Percentiles rank a stretch among this genome's conserved stretches.
Evolutionary conservation across 2,888 invertebrate species (phyloP).

Genomic region (Pammene aurita): DNA sequence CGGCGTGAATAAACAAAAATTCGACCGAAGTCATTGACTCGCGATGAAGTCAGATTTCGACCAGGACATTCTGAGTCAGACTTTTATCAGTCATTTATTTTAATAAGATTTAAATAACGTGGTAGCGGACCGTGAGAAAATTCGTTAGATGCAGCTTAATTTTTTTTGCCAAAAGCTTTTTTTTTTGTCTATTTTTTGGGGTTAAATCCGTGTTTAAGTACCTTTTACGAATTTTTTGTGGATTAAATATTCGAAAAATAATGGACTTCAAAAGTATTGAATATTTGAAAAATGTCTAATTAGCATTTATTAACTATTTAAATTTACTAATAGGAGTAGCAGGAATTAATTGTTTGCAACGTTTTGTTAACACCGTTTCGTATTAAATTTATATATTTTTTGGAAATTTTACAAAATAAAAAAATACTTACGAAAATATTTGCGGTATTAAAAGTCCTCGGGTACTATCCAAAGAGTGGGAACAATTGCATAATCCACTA

Average conservation of each 20-base stretch:
- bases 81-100: slow-evolving; percentile 34
- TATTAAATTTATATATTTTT: slow-evolving; percentile 29
- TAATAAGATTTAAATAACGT: slow-evolving; percentile 15
- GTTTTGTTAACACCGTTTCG: slow-evolving; percentile 11
- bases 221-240: neutral
- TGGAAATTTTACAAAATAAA: slow-evolving; percentile 42
- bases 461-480: slow-evolving; percentile 81
- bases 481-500: slow-evolving; percentile 75
- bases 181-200: neutral
- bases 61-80: slow-evolving; percentile 40
- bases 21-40: slow-evolving; percentile 36
- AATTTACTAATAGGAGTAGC: neutral
- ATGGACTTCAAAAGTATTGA: neutral
- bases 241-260: neutral
- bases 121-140: slow-evolving; percentile 24
- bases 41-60: slow-evolving; percentile 38
- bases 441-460: slow-evolving; percentile 74
- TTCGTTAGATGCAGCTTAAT: neutral
- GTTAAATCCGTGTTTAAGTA: neutral
- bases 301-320: neutral
- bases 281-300: neutral
- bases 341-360: neutral
- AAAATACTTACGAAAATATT: slow-evolving; percentile 81
- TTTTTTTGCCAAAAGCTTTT: neutral
- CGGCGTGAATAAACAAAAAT: slow-evolving; percentile 37